Base-by-base conservation (phyloP, 2,113 vertebrate genomes). In the Gallinago media region DNA sequence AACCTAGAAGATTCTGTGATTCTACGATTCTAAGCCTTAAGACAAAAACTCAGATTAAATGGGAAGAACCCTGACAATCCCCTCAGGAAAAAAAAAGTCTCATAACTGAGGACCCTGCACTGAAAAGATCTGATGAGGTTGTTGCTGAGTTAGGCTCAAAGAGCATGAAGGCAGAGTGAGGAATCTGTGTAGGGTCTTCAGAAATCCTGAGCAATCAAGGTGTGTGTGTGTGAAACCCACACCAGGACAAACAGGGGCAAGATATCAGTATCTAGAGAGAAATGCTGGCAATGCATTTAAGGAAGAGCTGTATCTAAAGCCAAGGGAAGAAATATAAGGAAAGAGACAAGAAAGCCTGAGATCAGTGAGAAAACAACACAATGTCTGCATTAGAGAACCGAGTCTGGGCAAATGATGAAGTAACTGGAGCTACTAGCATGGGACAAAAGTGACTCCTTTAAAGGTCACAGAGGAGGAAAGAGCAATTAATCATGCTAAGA, bases 401-500 rank as follows among this genome's bases (percentile, higher is more conserved):
- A 67, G 14, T 32, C 82, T 74, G 34, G 42, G 67, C n/a, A 92
- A 76, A 76, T 38, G 14, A 82, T 62, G 50, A 93, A 76, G 40
- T 40, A 73, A 80, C 40, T 58, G 27, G 31, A 86, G 42, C 42
- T 59, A 77, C 85, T 50, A 81, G 34, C 36, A 58, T 19, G 8
- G 44, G 49, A 94, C 58, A 85, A 47, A 85, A 94, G 13, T 26
- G 59, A 27, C 31, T 84, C 9, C 59, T 80, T 88, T 80, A 81
- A 88, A 96, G 68, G 63, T 84, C 55, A 81, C 23, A 52, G 47
- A 89, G 26, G 44, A 91, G 29, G 42, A 59, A 84, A 63, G 50
- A 75, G 23, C 61, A 92, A 97, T 92, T 80, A 88, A 27, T 95
- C 73, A 84, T 29, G 12, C 38, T 63, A 56, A 80, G 52, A 88